Evolutionary conservation across 2,113 vertebrate species (phyloP).

Genomic region (Sclerurus mexicanus): DNA sequence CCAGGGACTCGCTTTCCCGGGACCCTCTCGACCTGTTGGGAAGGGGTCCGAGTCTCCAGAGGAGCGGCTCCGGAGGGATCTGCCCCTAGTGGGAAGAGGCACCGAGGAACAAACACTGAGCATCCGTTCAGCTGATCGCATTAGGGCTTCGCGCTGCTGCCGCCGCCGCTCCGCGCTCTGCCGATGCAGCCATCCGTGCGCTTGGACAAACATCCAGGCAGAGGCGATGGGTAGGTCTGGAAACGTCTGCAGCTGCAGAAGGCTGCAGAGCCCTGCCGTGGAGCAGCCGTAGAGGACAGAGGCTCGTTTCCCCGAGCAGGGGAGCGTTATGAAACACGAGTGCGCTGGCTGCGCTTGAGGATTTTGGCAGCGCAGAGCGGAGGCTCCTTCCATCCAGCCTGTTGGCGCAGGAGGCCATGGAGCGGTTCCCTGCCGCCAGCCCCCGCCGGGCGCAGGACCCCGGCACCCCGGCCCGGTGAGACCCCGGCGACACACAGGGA

Average conservation of each 20-base stretch:
- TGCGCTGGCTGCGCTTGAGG: not conserved
- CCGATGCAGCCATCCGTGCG: not conserved
- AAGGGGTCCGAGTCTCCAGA: not conserved
- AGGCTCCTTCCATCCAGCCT: not conserved
- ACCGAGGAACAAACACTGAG: not conserved
- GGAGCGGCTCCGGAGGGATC: not conserved
- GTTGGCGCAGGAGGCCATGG: not conserved
- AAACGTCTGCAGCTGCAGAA: not conserved
- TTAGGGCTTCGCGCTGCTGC: not conserved
- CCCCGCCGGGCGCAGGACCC: not conserved
- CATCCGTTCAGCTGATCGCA: not conserved
- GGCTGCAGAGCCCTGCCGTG: not conserved
- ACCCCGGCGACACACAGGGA: not conserved
- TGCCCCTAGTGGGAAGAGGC: constrained; percentile 17
- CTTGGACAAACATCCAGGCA: not conserved
- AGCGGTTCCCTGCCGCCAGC: not conserved
- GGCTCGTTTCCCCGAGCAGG: not conserved
- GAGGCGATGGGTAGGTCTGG: not conserved
- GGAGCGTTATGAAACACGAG: not conserved
- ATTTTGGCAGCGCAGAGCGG: not conserved
- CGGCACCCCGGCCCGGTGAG: not conserved
- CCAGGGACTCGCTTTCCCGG: not conserved
- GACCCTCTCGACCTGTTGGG: not conserved
- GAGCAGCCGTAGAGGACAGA: not conserved
- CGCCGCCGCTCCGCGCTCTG: not conserved